Evolutionary conservation across 1,140 invertebrate species (phyloP), one percentile per base, ranked within the genome.

Genomic region (Drosophila repleta): DNA sequence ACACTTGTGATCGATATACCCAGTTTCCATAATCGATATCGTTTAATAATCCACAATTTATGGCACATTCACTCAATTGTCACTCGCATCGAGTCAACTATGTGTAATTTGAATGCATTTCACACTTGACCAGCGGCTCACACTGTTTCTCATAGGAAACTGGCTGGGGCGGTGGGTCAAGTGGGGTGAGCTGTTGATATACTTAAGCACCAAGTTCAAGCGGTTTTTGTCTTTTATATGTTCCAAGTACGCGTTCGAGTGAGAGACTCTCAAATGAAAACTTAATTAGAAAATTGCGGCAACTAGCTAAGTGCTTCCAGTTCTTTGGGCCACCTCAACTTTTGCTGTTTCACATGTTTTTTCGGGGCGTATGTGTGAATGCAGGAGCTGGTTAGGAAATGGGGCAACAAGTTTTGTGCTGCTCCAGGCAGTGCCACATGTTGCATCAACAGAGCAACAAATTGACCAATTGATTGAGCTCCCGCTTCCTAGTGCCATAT

Each of bases 251-350:
- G 15, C 35, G 13, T 84, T 68, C 68, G 61, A 69, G 76, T 84
- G 79, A 82, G 29, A 58, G 46, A 46, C 15, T n/a, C 78, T 58
- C 57, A 55, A 73, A 83, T 83, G 79, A 84, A 67, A 37, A 65
- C 79, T 79, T 88, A 87, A 87, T 88, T 82, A 87, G 82, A 82
- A 79, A 83, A 88, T 87, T 88, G 75, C 77, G 78, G 76, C 74
- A 85, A 85, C 61, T 74, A 58, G 51, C 48, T 18, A 46, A 49
- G 56, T 62, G 49, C 18, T 62, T 55, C 61, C 53, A 51, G 64
- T 68, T 67, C 26, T 20, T 7, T n/a, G n/a, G n/a, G n/a, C n/a
- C 17, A 11, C 21, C 21, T 55, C 37, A 37, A 51, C 41, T 51
- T 32, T 7, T 24, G 24, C 67, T 26, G 49, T 64, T 64, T 64